Base-by-base conservation (phyloP, 2,113 vertebrate genomes). In the Tragulus kanchil region DNA sequence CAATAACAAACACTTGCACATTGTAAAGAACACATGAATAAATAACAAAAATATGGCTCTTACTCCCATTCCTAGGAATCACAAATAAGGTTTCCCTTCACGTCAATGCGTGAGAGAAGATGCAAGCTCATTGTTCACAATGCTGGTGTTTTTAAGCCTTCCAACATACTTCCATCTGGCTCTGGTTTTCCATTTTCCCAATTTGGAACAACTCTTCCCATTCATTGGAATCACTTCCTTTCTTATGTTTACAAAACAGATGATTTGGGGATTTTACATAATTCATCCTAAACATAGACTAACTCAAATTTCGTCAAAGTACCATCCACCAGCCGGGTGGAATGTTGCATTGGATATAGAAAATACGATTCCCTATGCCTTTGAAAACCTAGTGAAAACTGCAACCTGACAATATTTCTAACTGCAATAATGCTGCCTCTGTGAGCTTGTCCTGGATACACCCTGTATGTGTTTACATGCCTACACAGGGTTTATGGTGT, bases 341-440 rank as follows among this genome's bases (percentile, higher is more conserved):
- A 98, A 93, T 25, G 78, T 79, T 97, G 67, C 56, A 81, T 67
- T 96, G 94, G 96, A 67, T 97, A 81, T 86, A 95, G 94, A 98
- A 97, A 95, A 89, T 67, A 96, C 93, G 91, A 95, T 96, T 97
- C 95, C 98, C 95, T 98, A 94, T 97, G 97, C 91, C 77, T 96
- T 96, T 97, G 85, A 87, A 97, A 98, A 97, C 78, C 77, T 91
- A 67, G 75, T 54, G 36, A 95, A 94, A 98, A 96, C 86, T 97
- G 89, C 85, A 97, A 81, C 86, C 94, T 93, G 83, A 93, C 93
- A 89, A 52, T 97, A 97, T 98, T 98, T 98, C 98, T 83, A 97
- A 98, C 98, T 89, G 95, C 94, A 95, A 84, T 97, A 98, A 97
- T 85, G 78, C 97, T 92, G 92, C 97, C 96, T 93, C 89, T 93